A percentile compares a stretch with the other conserved stretches of the same genome.
phyloP scores from a whole-genome alignment of 2,888 invertebrate species.

The Lycocerus yunnanus region DNA sequence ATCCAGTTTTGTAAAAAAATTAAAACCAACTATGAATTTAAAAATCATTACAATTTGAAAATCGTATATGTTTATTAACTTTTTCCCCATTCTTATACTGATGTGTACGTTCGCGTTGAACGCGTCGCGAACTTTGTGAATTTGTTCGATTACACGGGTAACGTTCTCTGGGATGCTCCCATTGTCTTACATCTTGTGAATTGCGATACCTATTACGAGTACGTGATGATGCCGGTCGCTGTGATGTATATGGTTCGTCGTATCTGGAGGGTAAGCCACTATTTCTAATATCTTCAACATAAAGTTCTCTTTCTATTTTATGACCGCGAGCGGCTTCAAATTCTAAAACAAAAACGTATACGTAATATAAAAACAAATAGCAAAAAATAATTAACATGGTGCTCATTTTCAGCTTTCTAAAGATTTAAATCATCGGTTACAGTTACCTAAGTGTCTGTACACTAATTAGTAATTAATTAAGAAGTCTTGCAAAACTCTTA shows the following conservation, averaged over 20 bases:
- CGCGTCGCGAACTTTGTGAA: neutral
- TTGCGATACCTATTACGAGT: neutral
- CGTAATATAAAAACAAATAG: neutral
- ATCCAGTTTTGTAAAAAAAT: too few relatives aligned
- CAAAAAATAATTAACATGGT: neutral
- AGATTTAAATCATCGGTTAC: slow-evolving; percentile 2
- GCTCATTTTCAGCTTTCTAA: neutral
- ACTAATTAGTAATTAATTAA: slow-evolving; percentile 9
- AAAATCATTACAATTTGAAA: neutral
- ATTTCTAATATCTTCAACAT: slow-evolving; percentile 52
- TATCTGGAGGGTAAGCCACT: neutral
- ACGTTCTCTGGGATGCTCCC: neutral
- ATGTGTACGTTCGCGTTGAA: neutral
- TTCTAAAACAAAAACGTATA: slow-evolving; percentile 54
- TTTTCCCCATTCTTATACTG: too few relatives aligned
- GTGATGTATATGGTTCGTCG: neutral
- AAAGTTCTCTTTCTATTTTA: slow-evolving; percentile 66
- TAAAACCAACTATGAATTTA: neutral
- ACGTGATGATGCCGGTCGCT: neutral
- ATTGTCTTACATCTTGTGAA: neutral
- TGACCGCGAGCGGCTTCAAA: slow-evolving; percentile 71
- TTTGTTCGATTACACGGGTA: neutral
- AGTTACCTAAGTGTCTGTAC: slow-evolving; percentile 1
- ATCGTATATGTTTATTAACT: neutral
- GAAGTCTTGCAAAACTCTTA: slow-evolving; percentile 3